A percentile compares a stretch with the other conserved stretches of the same genome.
Evolutionary conservation across 2,888 invertebrate genomes (phyloP).

Genomic region (Podabrus alpinus): DNA sequence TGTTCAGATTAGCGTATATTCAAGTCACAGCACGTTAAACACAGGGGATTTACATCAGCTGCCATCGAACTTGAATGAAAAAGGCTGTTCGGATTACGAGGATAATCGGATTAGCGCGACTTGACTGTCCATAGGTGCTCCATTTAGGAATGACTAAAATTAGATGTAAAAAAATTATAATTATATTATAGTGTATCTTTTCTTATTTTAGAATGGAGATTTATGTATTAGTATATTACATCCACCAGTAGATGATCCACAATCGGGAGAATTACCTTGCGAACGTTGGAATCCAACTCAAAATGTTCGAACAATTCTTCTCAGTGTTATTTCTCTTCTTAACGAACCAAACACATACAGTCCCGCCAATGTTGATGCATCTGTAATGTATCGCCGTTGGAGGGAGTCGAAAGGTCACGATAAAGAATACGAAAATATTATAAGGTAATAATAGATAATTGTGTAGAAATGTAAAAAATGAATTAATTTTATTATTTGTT

Average conservation of each 20-base stretch:
- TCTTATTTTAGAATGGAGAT: constrained; percentile 85
- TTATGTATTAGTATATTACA: constrained; percentile 99
- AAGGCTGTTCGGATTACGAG: no score
- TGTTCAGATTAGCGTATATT: no score
- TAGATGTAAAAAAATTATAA: no score
- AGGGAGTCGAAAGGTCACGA: constrained; percentile 96
- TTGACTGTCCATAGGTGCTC: no score
- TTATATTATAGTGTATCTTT: no score
- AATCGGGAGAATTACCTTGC: constrained; percentile 97
- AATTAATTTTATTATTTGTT: not conserved
- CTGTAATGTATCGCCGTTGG: constrained; percentile 99
- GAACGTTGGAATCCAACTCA: constrained; percentile 99
- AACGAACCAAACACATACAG: constrained; percentile 99
- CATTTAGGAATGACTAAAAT: no score
- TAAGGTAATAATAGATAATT: constrained; percentile 67
- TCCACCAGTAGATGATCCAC: constrained; percentile 98
- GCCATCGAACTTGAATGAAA: no score
- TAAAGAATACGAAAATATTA: constrained; percentile 99
- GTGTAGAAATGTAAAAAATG: not conserved
- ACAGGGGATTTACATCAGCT: no score
- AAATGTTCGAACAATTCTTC: constrained; percentile 96
- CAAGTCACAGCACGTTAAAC: no score
- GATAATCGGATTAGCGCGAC: not conserved
- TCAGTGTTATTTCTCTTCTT: constrained; percentile 96
- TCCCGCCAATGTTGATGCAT: constrained; percentile 99